phyloP scores from a whole-genome alignment of 2,797 vertebrate genomes.

The Tenualosa thibaudeaui region DNA sequence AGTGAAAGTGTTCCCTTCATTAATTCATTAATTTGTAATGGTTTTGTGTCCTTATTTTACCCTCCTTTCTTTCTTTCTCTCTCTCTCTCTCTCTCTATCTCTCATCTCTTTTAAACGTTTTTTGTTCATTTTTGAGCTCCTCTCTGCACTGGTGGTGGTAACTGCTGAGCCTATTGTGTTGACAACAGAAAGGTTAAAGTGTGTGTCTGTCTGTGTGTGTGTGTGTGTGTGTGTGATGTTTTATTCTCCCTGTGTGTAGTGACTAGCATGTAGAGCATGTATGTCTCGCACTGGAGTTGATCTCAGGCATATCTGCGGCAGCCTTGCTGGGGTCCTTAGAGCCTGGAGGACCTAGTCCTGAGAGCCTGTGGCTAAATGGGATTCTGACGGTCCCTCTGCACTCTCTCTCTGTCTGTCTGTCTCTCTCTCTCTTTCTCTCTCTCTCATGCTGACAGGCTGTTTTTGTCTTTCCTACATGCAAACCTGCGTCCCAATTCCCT shows the following conservation, averaged over 20 bases:
- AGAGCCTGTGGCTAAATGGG: background rate
- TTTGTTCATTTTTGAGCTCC: conserved; percentile 68
- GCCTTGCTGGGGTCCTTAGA: background rate
- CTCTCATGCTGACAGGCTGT: background rate
- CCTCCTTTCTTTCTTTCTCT: background rate
- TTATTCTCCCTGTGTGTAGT: background rate
- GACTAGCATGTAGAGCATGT: background rate
- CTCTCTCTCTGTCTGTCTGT: too few species aligned
- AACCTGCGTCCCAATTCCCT: background rate
- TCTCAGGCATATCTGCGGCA: conserved; percentile 2
- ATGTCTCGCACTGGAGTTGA: background rate
- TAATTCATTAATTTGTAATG: background rate
- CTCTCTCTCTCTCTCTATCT: background rate
- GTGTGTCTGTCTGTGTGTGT: background rate
- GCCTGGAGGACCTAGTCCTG: background rate
- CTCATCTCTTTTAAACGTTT: conserved; percentile 36
- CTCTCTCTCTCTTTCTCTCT: background rate
- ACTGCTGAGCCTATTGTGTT: too few species aligned
- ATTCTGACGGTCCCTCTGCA: too few species aligned
- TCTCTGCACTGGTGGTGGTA: conserved; percentile 46
- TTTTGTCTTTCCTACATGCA: background rate
- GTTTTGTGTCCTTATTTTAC: conserved; percentile 32
- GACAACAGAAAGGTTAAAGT: background rate
- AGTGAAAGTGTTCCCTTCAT: background rate
- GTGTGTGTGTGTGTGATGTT: background rate